Conservation (phyloP, 2,797 vertebrate genomes). For the Pipistrellus nathusii region DNA sequence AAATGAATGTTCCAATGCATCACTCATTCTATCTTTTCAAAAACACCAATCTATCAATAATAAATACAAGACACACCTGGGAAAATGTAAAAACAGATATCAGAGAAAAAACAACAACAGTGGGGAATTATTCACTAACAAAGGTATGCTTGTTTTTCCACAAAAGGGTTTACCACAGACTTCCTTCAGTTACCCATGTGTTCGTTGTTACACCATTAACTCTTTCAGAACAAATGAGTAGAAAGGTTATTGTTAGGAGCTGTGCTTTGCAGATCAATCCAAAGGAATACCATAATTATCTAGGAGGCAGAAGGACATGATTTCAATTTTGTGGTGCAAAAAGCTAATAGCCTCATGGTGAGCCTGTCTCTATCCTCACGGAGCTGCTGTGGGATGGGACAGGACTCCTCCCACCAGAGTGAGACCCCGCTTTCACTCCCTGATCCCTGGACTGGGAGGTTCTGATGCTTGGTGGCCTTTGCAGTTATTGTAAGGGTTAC, state of each 20-base stretch:
- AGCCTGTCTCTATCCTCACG: accelerated
- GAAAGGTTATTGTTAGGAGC: background rate
- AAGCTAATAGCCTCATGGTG: background rate
- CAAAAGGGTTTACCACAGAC: background rate
- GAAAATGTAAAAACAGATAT: constrained; percentile 26
- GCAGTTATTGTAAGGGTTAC: background rate
- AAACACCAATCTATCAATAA: background rate
- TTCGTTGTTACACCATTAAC: background rate
- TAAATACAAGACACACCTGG: background rate
- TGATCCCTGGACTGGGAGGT: background rate
- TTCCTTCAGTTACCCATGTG: background rate
- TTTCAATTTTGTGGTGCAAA: background rate
- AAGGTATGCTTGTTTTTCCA: background rate
- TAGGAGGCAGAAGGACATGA: background rate
- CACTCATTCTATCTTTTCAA: background rate
- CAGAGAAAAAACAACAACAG: background rate
- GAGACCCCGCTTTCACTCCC: background rate
- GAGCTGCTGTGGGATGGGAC: background rate
- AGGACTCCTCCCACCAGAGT: background rate
- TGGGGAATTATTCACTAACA: background rate
- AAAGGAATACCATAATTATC: background rate
- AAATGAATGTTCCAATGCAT: background rate
- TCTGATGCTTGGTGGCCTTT: background rate
- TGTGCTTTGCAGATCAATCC: background rate
- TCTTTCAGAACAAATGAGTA: background rate